Base-by-base conservation (phyloP, 2,113 vertebrate species). In the Crotalus helleri region DNA sequence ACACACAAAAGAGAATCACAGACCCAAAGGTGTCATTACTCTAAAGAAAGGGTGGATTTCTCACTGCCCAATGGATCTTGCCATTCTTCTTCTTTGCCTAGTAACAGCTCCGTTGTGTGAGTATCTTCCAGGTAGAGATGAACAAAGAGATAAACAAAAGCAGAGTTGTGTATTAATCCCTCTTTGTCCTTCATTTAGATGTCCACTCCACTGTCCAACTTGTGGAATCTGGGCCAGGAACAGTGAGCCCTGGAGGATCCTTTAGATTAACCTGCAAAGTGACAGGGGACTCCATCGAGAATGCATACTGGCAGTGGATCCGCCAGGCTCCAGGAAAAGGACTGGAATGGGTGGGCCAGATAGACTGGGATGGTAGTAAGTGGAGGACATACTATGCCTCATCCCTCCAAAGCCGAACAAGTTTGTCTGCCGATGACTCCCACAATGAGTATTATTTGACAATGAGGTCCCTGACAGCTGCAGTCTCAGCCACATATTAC, bases 281-380 rank as follows among this genome's bases (percentile, higher is more conserved):
- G 13, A 81, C 46, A 0, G 87, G 59, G 0, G 2, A n/a, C 3
- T 89, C 89, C 5, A 46, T 91, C 10, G 0, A 12, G 12, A 90
- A 1, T 46, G 1, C 0, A 26, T n/a, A 1, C 1, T 93, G 87
- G 90, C 33, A 53, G 0, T 57, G 87, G 87, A n/a, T 89, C 64
- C 46, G 58, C 24, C 46, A 69, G 12, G 24, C 49, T 64, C 61
- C 59, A 17, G 58, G 85, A 55, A 90, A 93, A 92, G 64, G 86
- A 49, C 26, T 94, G 61, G 93, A 91, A 90, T 90, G 91, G 86
- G 5, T 44, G 24, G 94, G 93, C 33, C 59, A 85, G 87, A 92
- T 94, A 3, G 19, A 23, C 12, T 86, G 91, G 88, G 0, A 0
- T 8, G 3, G 44, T 19, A 23, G 0, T 1, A 26, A 13, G 2